These are phyloP conservation scores for Drosophila demipolita DNA, from an alignment of 2,888 invertebrate genomes.

Conservation along the genomic window DNA sequence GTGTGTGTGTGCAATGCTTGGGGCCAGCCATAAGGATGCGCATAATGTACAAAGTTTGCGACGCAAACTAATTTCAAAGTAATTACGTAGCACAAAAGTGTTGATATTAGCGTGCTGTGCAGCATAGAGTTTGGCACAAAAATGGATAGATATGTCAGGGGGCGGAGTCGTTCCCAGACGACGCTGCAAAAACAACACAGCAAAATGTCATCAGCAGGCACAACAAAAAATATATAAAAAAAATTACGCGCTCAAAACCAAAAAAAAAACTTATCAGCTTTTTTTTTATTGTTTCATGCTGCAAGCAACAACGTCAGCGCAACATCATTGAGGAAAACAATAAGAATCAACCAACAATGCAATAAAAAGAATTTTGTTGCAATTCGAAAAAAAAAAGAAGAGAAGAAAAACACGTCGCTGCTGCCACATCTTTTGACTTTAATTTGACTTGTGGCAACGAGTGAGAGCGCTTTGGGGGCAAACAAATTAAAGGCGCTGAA, in stretches of 20 bases:
- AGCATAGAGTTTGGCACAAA: constrained; percentile 5
- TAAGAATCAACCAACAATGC: constrained; percentile 33
- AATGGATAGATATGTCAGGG: not conserved
- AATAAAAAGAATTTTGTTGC: constrained; percentile 31
- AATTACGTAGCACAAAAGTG: constrained; percentile 83
- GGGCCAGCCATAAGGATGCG: constrained; percentile 73
- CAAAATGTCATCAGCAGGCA: constrained; percentile 71
- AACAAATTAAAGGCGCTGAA: constrained; percentile 66
- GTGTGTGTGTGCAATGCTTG: constrained; percentile 41
- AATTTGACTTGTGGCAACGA: constrained; percentile 60
- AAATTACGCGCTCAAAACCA: not conserved
- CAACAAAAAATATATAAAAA: constrained; percentile 15
- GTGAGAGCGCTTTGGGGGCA: constrained; percentile 4
- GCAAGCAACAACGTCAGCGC: constrained; percentile 27
- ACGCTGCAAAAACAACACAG: constrained; percentile 66
- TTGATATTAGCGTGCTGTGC: constrained; percentile 78
- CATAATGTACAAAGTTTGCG: constrained; percentile 81
- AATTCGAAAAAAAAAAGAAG: constrained; percentile 3
- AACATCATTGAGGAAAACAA: constrained; percentile 50
- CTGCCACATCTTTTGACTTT: constrained; percentile 72
- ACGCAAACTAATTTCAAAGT: constrained; percentile 83
- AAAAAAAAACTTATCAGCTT: constrained; percentile 49
- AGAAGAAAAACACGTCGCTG: constrained; percentile 34
- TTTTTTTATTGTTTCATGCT: constrained; percentile 8
- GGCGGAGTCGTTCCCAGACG: not conserved